Percentiles rank a stretch among this genome's conserved stretches.
Evolutionary conservation across 1,140 invertebrate species (phyloP).

Genomic region (Paracyclopina nana): DNA sequence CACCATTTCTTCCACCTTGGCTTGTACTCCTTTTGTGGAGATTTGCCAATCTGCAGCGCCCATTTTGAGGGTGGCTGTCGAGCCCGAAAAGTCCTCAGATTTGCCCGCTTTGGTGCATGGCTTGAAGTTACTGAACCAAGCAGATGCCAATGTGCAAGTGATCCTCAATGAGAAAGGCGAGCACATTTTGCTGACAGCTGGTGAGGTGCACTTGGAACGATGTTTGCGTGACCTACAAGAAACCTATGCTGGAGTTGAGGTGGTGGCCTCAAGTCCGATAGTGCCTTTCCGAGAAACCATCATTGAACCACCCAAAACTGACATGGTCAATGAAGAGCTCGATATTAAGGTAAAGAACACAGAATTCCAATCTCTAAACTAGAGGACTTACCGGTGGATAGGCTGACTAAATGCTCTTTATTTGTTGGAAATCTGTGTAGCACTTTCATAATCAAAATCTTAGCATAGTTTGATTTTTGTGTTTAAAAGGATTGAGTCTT

Average conservation of each 20-base stretch:
- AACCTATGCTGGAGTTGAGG: slow-evolving; percentile 53
- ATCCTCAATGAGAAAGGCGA: slow-evolving; percentile 82
- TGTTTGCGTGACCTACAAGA: slow-evolving; percentile 64
- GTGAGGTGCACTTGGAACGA: slow-evolving; percentile 89
- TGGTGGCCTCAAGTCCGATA: slow-evolving; percentile 81
- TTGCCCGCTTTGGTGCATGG: slow-evolving; percentile 58
- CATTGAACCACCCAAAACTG: slow-evolving; percentile 53
- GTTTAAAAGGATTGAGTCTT: no score
- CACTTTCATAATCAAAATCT: no score
- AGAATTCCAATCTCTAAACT: no score
- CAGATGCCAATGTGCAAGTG: slow-evolving; percentile 28
- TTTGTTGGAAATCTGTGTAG: no score
- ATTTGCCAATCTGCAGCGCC: slow-evolving; percentile 55
- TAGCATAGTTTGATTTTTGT: no score
- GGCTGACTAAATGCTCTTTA: no score
- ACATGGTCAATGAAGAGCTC: slow-evolving; percentile 74
- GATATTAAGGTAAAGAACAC: slow-evolving; percentile 32
- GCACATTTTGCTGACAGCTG: slow-evolving; percentile 83
- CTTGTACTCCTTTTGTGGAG: slow-evolving; percentile 74
- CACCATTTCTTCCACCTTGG: slow-evolving; percentile 59
- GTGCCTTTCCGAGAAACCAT: slow-evolving; percentile 90
- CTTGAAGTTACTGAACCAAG: slow-evolving; percentile 62
- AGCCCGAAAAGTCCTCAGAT: slow-evolving; percentile 60
- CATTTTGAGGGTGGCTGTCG: slow-evolving; percentile 83
- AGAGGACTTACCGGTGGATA: no score